Conservation (phyloP, 2,888 invertebrate species). For the Volucella zonaria region DNA sequence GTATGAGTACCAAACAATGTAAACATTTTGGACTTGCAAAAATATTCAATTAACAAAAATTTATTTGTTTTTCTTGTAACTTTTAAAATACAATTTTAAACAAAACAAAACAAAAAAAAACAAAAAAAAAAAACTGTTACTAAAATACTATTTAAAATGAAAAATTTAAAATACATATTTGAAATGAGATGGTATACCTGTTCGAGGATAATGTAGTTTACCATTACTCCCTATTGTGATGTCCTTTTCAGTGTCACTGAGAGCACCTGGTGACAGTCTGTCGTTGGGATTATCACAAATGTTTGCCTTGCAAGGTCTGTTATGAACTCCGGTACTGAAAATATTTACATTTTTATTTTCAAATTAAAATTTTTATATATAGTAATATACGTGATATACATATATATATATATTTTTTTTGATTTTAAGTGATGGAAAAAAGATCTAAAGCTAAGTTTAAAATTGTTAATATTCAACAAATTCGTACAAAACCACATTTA, state of each 20-base stretch:
- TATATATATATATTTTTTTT: no score
- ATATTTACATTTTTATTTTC: constrained; percentile 6
- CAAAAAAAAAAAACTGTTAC: constrained; percentile 12
- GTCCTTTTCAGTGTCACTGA: constrained; percentile 74
- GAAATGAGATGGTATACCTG: constrained; percentile 70
- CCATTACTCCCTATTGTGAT: constrained; percentile 73
- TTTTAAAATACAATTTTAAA: constrained; percentile 30
- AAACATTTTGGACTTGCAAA: constrained; percentile 61
- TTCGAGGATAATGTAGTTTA: constrained; percentile 73
- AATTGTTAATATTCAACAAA: not conserved
- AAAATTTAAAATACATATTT: not conserved
- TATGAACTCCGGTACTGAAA: constrained; percentile 75
- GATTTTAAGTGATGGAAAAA: not conserved
- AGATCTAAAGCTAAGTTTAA: not conserved
- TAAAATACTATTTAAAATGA: constrained; percentile 29
- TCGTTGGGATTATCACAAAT: constrained; percentile 77
- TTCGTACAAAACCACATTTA: constrained; percentile 30
- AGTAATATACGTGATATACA: not conserved
- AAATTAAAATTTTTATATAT: not conserved
- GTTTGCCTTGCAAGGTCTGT: constrained; percentile 74
- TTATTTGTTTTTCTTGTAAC: constrained; percentile 51
- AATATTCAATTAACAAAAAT: constrained; percentile 49
- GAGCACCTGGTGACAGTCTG: constrained; percentile 75
- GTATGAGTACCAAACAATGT: constrained; percentile 65
- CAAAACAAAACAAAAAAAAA: constrained; percentile 2